These are phyloP conservation scores for Poeciliopsis gracilis DNA, from an alignment of 2,797 vertebrate genomes.

Conservation along the genomic window DNA sequence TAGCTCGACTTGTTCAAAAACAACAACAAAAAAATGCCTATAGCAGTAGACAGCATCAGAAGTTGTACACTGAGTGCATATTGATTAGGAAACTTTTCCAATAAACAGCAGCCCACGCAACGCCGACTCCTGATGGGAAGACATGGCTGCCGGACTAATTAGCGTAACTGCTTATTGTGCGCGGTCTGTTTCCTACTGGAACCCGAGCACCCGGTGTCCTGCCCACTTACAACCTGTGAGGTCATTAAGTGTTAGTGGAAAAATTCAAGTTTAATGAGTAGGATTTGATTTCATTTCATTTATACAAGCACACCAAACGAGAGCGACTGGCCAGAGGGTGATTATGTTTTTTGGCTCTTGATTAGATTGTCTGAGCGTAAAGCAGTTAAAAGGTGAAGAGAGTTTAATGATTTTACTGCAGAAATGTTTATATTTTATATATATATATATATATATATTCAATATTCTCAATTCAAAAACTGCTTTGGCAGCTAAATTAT, in stretches of 20 bases:
- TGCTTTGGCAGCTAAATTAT: too few relatives aligned
- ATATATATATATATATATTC: neutral
- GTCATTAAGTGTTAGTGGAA: constrained; percentile 27
- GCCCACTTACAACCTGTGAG: constrained; percentile 45
- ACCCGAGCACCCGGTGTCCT: constrained; percentile 34
- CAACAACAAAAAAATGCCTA: constrained; percentile 38
- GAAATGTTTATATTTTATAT: neutral
- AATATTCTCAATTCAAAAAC: too few relatives aligned
- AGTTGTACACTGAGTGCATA: constrained; percentile 36
- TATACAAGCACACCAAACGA: constrained; percentile 32
- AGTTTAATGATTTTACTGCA: constrained; percentile 9
- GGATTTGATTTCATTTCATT: constrained; percentile 38
- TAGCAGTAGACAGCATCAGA: constrained; percentile 52
- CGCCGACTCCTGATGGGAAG: constrained; percentile 25
- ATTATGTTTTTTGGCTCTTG: constrained; percentile 26
- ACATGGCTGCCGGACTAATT: constrained; percentile 59
- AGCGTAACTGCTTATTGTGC: constrained; percentile 37
- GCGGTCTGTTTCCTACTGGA: constrained; percentile 38
- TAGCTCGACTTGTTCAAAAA: constrained; percentile 32
- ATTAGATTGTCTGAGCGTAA: constrained; percentile 39
- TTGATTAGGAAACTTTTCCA: constrained; percentile 57
- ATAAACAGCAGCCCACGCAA: constrained; percentile 63
- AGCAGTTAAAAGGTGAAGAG: constrained; percentile 23
- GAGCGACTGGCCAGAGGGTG: constrained; percentile 26
- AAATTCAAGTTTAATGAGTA: constrained; percentile 48